phyloP scores from a whole-genome alignment of 2,888 invertebrate species.

The Candidula unifasciata region DNA sequence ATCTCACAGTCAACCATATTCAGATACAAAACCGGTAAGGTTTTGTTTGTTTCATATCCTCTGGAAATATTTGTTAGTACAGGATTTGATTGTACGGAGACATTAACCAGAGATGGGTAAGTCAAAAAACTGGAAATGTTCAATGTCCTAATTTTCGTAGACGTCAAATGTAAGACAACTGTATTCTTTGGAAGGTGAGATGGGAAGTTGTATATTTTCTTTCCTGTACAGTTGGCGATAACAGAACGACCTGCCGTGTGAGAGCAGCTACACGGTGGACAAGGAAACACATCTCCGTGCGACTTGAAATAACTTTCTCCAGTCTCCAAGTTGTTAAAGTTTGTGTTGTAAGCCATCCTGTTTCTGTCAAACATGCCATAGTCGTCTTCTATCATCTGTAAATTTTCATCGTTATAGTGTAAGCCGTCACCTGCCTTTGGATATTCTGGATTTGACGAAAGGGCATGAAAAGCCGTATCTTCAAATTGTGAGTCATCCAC shows the following conservation, averaged over 20 bases:
- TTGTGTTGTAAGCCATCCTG: not conserved
- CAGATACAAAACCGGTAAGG: not conserved
- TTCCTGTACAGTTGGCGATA: constrained; percentile 4
- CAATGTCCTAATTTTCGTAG: not conserved
- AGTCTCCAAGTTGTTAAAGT: not conserved
- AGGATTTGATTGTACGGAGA: not conserved
- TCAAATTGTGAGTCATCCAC: not conserved
- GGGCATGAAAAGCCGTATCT: not conserved
- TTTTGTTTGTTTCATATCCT: not conserved
- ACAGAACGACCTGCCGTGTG: not conserved
- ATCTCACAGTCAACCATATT: not conserved
- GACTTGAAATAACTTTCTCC: not conserved
- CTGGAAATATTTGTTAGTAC: not conserved
- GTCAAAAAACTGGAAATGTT: not conserved
- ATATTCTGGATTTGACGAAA: not conserved
- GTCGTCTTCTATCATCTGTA: not conserved
- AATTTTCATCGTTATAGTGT: not conserved
- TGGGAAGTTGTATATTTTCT: not conserved
- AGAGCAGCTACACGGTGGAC: not conserved
- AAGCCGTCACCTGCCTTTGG: not conserved
- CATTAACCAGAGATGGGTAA: not conserved
- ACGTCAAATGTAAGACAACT: not conserved
- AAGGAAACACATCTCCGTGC: constrained; percentile 11
- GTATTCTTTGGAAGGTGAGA: not conserved
- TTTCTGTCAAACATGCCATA: not conserved